These are phyloP conservation scores for Onychomys leucogaster DNA, from an alignment of 2,797 vertebrate genomes.

Conservation along the genomic window DNA sequence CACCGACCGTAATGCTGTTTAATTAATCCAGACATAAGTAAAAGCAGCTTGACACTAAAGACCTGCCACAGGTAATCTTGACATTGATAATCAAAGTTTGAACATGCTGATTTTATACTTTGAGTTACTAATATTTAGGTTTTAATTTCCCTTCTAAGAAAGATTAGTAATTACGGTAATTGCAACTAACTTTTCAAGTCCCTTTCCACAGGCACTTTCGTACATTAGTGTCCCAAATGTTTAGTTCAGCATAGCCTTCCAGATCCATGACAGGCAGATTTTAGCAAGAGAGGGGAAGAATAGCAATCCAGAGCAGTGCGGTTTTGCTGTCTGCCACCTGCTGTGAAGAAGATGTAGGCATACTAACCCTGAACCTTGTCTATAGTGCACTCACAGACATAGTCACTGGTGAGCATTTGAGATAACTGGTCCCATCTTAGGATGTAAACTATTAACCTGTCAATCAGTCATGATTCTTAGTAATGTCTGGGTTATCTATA, in stretches of 20 bases:
- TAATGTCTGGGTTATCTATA: neutral
- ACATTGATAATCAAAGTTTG: neutral
- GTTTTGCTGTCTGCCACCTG: neutral
- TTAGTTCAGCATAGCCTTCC: conserved; percentile 16
- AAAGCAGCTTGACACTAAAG: conserved; percentile 12
- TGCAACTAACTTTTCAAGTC: conserved; percentile 19
- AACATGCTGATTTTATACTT: neutral
- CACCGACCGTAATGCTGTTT: neutral
- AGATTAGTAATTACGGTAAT: neutral
- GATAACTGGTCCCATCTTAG: neutral
- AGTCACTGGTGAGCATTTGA: neutral
- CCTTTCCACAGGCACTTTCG: neutral
- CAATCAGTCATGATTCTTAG: neutral
- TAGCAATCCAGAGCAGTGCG: neutral
- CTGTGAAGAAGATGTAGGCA: neutral
- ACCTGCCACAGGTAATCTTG: neutral
- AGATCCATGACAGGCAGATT: neutral
- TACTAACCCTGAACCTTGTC: neutral
- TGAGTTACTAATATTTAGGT: neutral
- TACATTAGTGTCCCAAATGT: conserved; percentile 5
- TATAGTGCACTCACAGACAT: neutral
- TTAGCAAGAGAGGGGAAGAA: neutral
- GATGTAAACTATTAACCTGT: neutral
- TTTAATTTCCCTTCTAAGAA: conserved; percentile 13
- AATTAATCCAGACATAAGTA: conserved; percentile 24